Evolutionary conservation across 2,888 invertebrate species (phyloP), one percentile per base, ranked within the genome.

Genomic region (Microctonus brassicae): DNA sequence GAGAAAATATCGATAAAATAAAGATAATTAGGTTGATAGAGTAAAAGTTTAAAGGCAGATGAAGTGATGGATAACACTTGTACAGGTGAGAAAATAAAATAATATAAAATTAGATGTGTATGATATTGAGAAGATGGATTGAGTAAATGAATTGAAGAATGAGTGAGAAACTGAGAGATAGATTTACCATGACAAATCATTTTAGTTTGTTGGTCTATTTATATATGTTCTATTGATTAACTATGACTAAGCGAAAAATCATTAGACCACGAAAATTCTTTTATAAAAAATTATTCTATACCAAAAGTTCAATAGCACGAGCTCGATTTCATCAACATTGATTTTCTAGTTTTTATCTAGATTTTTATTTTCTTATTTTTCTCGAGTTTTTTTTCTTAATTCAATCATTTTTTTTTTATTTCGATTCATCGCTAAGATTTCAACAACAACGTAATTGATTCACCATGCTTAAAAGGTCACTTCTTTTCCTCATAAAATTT

Each of bases 231-330:
- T 36, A 36, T 36, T 11, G 10, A 13, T 42, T 53, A 61, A 29
- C 47, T 70, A 73, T 72, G 76, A 73, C 75, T 39, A 60, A 53
- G 73, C 70, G 29, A 55, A 71, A 71, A 70, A 66, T 61, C 55
- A 69, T 17, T 75, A 64, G 53, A 73, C 57, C 57, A 62, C 39
- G 39, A 42, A 39, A 60, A 34, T 60, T 6, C 42, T 62, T 22
- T 13, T 22, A 39, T 13, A n/a, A 62, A 13, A 20, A 62, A 39
- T 34, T 39, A 42, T 62, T 36, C 20, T 39, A 22, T 62, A 22
- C 52, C 24, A 22, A 36, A 26, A 39, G 63, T 70, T 70, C 69
- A 70, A 58, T 55, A 57, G 57, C 58, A 63, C 34, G 42, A 63
- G 17, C 62, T 62, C 36, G 42, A 34, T 42, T 62, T 62, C 39